Base-by-base conservation (phyloP, 2,888 invertebrate species). In the Acronicta leporina region DNA sequence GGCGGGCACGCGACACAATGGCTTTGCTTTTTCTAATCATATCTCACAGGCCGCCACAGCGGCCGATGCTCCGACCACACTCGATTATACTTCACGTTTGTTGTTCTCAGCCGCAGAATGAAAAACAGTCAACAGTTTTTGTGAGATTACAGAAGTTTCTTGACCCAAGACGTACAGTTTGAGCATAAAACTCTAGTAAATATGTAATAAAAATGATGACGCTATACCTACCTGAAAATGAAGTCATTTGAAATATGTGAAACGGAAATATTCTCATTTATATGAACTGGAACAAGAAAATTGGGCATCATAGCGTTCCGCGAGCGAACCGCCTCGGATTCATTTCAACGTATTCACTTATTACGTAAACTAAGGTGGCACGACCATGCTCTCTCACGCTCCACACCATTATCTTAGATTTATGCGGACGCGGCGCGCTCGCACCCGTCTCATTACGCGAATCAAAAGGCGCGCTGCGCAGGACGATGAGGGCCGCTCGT, bases 321-420 rank as follows among this genome's bases (percentile, higher is more conserved):
- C 78, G 67, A 77, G 77, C 77, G 78, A 78, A 80, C 68, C 66
- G 72, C 81, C 82, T 83, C 81, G 77, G 66, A 86, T 81, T 86
- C 81, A 83, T 86, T 87, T 86, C 80, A 81, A 85, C 82, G 85
- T 86, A 88, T 87, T 83, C 83, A 89, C 85, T 89, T 90, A 90
- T 91, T 92, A 89, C 89, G 86, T 88, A 89, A 90, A 87, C 84
- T 85, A 84, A 90, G 84, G 85, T 88, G 84, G 87, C 90, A 92
- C 91, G 91, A 92, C 86, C 77, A 83, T 81, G 87, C 89, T 90
- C 89, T 91, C 91, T 92, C 91, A 92, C 91, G 92, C 86, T 91
- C 84, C 76, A 79, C 85, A 81, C 88, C 86, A 92, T 91, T 90
- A 91, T 88, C 83, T 86, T 76, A 87, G 87, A 89, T 92, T 90